Evolutionary conservation across 1,140 invertebrate species (phyloP), one percentile per base, ranked within the genome.

Genomic region (Aricia agestis): DNA sequence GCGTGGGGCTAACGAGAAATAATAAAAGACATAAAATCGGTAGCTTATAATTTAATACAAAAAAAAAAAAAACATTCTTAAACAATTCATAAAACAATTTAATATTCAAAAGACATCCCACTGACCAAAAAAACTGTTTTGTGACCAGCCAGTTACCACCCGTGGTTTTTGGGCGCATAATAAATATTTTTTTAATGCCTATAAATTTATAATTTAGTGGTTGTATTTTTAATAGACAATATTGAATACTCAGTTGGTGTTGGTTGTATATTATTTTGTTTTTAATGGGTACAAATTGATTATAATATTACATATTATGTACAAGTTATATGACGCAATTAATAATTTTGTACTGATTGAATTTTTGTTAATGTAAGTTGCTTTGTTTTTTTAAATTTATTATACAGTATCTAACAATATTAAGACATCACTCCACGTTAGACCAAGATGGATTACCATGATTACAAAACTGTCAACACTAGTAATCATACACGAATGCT

Each of bases 31-130:
- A 63, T 63, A 63, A 19, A 63, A 63, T 63, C 9, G 19, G 59
- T 63, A 63, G 59, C 59, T 11, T 63, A 59, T 63, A 19, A 63
- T 63, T 19, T 63, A 63, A 19, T 63, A 52, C 9, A 11, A 63
- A 63, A 19, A 61, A n/a, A 11, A 63, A 63, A 19, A 63, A 63
- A 18, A 11, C 18, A 13, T 63, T 63, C 32, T 32, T 32, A 32
- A 32, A 32, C n/a, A n/a, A n/a, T n/a, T n/a, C n/a, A 6, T 42
- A 52, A 52, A 52, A 52, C 45, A 52, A 52, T 52, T 52, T 52
- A 52, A 13, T 5, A 52, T 52, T 15, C 45, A 1, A 52, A 13
- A 25, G 59, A 59, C 59, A 19, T 18, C 59, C 59, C 59, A 19
- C 59, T 19, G 59, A 18, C 18, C 9, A 63, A 19, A 63, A 63